Conservation (phyloP, 2,113 vertebrate species). For the Opisthocomus hoazin region DNA sequence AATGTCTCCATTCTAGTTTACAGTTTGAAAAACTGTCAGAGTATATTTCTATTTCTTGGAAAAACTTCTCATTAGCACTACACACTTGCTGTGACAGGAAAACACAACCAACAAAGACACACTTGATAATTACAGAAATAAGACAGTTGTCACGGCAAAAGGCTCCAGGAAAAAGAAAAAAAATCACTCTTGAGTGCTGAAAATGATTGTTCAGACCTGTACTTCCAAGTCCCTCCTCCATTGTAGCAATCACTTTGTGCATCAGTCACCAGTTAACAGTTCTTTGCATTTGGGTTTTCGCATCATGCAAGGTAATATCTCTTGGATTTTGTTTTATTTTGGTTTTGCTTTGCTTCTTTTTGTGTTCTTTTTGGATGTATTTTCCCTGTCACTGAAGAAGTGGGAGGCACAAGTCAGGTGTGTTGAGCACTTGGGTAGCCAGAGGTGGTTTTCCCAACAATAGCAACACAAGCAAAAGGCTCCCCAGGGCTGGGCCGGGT, state of each 20-base stretch:
- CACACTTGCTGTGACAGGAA: background rate
- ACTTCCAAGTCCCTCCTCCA: background rate
- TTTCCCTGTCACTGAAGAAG: background rate
- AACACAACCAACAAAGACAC: background rate
- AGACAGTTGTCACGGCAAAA: background rate
- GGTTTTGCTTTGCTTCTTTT: background rate
- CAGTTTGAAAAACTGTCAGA: background rate
- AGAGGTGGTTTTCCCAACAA: background rate
- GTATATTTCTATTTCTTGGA: background rate
- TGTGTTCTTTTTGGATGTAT: background rate
- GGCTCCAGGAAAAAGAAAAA: background rate
- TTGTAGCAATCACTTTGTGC: background rate
- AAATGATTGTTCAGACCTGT: background rate
- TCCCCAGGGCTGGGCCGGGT: fast-evolving
- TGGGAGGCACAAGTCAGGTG: background rate
- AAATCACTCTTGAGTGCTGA: background rate
- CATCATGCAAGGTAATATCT: background rate
- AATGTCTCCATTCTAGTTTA: background rate
- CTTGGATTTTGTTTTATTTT: background rate
- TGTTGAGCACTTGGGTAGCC: background rate
- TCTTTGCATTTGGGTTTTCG: background rate
- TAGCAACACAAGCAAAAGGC: background rate
- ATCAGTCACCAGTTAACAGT: background rate
- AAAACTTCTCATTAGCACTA: background rate
- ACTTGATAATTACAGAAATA: background rate